These are phyloP conservation scores for Papilio protenor DNA, from an alignment of 2,888 invertebrate genomes.

Conservation along the genomic window DNA sequence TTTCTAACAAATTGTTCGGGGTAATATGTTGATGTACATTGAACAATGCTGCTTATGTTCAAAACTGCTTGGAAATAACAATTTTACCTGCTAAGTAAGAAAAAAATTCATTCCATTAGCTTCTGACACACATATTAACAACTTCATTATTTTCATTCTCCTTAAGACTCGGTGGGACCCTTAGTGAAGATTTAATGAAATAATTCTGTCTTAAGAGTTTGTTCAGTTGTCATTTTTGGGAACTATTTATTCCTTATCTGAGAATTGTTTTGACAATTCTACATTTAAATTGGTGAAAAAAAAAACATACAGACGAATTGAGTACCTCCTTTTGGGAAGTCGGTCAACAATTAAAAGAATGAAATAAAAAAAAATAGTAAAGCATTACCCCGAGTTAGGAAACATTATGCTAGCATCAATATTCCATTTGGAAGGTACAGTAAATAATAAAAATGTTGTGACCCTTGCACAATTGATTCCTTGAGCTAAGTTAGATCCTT, in stretches of 20 bases:
- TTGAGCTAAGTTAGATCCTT: conserved; percentile 13
- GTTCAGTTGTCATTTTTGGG: background rate
- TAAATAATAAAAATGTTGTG: background rate
- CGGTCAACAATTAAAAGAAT: too few species aligned
- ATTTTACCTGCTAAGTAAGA: background rate
- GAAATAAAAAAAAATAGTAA: background rate
- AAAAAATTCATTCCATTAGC: background rate
- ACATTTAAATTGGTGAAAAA: background rate
- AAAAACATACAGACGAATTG: too few species aligned
- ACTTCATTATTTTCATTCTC: background rate
- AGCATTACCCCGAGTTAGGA: background rate
- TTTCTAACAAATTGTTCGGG: conserved; percentile 23
- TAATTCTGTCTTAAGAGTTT: background rate
- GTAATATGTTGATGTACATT: conserved; percentile 11
- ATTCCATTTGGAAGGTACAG: background rate
- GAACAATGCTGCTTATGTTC: conserved; percentile 13
- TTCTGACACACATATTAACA: background rate
- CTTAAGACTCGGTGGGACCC: background rate
- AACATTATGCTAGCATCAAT: background rate
- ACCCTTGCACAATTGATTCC: conserved; percentile 12
- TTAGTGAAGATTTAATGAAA: background rate
- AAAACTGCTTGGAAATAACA: conserved; percentile 21
- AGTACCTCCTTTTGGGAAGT: too few species aligned
- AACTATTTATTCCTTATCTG: background rate
- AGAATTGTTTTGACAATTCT: background rate